Evolutionary conservation across 2,888 invertebrate genomes (phyloP).

Genomic region (Galerucella calmariensis): DNA sequence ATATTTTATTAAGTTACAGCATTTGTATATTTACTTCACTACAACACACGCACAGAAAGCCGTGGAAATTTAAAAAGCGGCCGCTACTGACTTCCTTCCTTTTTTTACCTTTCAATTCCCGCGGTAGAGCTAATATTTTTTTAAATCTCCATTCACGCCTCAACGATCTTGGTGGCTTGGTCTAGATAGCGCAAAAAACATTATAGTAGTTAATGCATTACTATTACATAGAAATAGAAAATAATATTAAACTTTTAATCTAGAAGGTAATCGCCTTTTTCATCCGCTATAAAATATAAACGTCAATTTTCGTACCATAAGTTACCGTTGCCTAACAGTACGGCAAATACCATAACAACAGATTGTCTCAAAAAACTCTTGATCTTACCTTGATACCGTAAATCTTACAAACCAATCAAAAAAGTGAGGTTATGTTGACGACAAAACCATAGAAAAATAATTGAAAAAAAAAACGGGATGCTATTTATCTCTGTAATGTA

Average conservation of each 20-base stretch:
- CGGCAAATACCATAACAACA: not conserved
- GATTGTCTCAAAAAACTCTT: not conserved
- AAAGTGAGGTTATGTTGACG: too few relatives aligned
- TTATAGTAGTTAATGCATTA: not conserved
- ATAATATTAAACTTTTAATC: conserved; percentile 14
- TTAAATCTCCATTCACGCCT: conserved; percentile 19
- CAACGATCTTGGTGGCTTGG: conserved; percentile 15
- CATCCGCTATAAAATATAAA: conserved; percentile 3
- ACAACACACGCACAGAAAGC: not conserved
- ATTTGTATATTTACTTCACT: not conserved
- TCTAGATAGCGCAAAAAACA: conserved; percentile 25
- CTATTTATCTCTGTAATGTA: too few relatives aligned
- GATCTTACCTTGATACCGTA: too few relatives aligned
- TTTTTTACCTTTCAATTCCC: conserved; percentile 3
- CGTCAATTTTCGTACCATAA: conserved; percentile 14
- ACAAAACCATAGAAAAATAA: too few relatives aligned
- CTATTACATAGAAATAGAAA: conserved; percentile 9
- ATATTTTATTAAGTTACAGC: not conserved
- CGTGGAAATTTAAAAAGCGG: not conserved
- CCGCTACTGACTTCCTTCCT: not conserved
- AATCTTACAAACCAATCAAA: too few relatives aligned
- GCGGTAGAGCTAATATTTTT: not conserved
- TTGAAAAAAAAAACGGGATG: too few relatives aligned
- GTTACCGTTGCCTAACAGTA: conserved; percentile 6
- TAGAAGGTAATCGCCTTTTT: conserved; percentile 21